A percentile compares a stretch with the other conserved stretches of the same genome.
Evolutionary conservation across 1,140 invertebrate species (phyloP).

Genomic region (Drosophila kikkawai): DNA sequence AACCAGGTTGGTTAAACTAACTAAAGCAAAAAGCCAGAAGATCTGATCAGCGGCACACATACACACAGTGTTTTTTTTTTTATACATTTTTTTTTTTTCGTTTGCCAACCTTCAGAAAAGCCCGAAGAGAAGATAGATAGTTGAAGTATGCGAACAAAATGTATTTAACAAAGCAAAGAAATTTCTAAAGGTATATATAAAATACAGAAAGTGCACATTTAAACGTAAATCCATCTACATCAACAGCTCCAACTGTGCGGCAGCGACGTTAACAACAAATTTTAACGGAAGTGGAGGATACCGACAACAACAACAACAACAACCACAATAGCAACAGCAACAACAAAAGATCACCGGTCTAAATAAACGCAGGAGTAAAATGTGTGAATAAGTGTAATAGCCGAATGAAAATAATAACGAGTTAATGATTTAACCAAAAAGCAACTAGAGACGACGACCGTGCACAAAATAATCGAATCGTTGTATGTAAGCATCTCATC

Average conservation of each 20-base stretch:
- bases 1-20: constrained; percentile 18
- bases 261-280: constrained; percentile 17
- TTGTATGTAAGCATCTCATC: constrained; percentile 15
- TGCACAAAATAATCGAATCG: constrained; percentile 14
- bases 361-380: constrained; percentile 5
- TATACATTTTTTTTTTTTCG: neutral
- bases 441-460: constrained; percentile 1
- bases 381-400: constrained; percentile 17
- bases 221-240: constrained; percentile 13
- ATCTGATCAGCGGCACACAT: constrained; percentile 7
- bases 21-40: neutral
- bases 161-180: constrained; percentile 8
- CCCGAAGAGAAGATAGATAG: constrained; percentile 9
- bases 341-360: constrained; percentile 16
- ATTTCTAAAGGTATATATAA: constrained; percentile 3
- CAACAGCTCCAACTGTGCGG: constrained; percentile 19
- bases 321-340: neutral
- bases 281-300: constrained; percentile 18
- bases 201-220: constrained; percentile 18
- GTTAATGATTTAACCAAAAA: constrained; percentile 7
- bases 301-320: neutral
- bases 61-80: neutral
- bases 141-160: constrained; percentile 2
- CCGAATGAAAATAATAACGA: constrained; percentile 9
- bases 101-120: constrained; percentile 1